These are phyloP conservation scores for Didymodactylos carnosus DNA, from an alignment of 2,888 invertebrate genomes.

Conservation along the genomic window DNA sequence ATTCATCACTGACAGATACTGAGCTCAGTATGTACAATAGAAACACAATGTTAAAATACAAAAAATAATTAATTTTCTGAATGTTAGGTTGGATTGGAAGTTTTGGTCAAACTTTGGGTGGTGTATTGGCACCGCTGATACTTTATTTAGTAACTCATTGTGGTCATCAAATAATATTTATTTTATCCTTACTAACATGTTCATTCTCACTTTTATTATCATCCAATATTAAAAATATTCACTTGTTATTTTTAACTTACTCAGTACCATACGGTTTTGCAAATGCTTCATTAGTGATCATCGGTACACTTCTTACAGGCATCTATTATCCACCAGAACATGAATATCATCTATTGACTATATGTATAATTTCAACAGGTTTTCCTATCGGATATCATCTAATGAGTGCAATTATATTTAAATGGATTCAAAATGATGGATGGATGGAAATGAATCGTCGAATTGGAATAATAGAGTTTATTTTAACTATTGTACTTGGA, in stretches of 20 bases:
- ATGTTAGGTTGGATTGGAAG: constrained; percentile 6
- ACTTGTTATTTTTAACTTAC: constrained; percentile 11
- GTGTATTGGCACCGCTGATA: not conserved
- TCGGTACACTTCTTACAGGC: constrained; percentile 6
- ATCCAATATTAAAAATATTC: constrained; percentile 3
- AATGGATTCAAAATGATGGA: not conserved
- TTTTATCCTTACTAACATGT: not conserved
- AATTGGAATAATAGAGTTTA: not conserved
- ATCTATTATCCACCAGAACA: constrained; percentile 1
- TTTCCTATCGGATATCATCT: constrained; percentile 11
- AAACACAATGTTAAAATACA: too few species aligned
- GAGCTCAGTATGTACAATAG: not conserved
- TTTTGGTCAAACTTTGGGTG: constrained; percentile 7
- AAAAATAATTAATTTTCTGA: too few species aligned
- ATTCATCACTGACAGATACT: not conserved
- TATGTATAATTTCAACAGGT: constrained; percentile 1
- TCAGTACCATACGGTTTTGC: constrained; percentile 11
- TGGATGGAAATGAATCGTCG: constrained; percentile 1
- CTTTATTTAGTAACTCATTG: not conserved
- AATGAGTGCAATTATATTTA: constrained; percentile 4
- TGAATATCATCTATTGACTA: not conserved
- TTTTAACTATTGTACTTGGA: not conserved
- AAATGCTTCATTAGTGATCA: not conserved
- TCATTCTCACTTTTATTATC: constrained; percentile 1
- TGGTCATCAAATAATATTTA: not conserved